Base-by-base conservation (phyloP, 2,113 vertebrate genomes). In the Periophthalmus modestus region DNA sequence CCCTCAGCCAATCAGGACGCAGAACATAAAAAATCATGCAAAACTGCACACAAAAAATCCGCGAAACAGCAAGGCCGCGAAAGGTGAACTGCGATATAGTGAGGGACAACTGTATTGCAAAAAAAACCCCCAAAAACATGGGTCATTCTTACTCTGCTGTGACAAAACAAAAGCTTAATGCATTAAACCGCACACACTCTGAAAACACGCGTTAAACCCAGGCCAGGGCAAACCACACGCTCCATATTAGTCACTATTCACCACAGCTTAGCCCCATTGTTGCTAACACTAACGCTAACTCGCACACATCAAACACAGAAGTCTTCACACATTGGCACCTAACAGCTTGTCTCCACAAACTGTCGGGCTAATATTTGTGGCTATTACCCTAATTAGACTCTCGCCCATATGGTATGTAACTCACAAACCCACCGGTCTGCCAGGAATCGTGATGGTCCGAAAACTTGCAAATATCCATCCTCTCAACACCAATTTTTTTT, bases 341-440 rank as follows among this genome's bases (percentile, higher is more conserved):
- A 94, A 89, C 93, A 93, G 92, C 91, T 93, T 93, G 92, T 92
- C 89, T 90, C 78, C 81, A 82, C 84, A 85, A 92, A 93, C 90
- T 91, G 92, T 94, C 92, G 90, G 90, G 72, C 88, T 91, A 91
- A 94, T 94, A 93, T 94, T 93, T 94, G 89, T 84, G 81, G 89
- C 89, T 89, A 93, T 92, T 93, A 92, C 87, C 85, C 91, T 94
- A 94, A 94, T 94, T 93, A 94, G 92, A 89, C 87, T 85, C 85
- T 88, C 89, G 88, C 93, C 91, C 93, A 94, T 92, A 94, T 94
- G 93, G 93, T 91, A 89, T 89, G 90, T 12, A 92, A 93, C 87
- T 92, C 90, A 82, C 86, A 82, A 79, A 85, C 91, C 91, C 91
- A 91, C 92, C 92, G 90, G 87, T 83, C 92, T 90, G 92, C 93